These are phyloP conservation scores for Lasioglossum figueresi DNA, from an alignment of 2,888 invertebrate species.

Conservation along the genomic window DNA sequence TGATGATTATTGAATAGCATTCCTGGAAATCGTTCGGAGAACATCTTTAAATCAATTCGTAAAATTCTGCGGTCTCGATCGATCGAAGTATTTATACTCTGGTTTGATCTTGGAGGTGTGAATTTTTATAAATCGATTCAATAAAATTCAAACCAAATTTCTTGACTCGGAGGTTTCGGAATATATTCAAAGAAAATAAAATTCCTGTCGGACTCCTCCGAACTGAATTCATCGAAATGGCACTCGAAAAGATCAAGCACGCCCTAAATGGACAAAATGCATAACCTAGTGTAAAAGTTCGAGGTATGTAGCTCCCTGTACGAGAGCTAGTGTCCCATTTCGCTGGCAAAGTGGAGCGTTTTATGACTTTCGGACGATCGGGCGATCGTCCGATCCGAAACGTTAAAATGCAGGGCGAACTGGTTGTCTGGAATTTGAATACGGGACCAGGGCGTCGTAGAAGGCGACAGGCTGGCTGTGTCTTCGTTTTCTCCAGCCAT, in stretches of 20 bases:
- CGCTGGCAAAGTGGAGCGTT: background rate
- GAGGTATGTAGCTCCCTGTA: background rate
- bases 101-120: background rate
- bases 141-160: too few species aligned
- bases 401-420: slow-evolving; percentile 8
- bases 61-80: background rate
- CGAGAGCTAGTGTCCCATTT: background rate
- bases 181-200: too few species aligned
- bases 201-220: too few species aligned
- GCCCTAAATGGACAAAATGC: background rate
- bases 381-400: background rate
- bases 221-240: too few species aligned
- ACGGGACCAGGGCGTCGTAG: slow-evolving; percentile 54
- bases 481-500: slow-evolving; percentile 62
- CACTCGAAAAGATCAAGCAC: too few species aligned
- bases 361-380: background rate
- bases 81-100: background rate
- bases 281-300: background rate
- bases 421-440: slow-evolving; percentile 45
- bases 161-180: too few species aligned
- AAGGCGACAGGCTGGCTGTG: slow-evolving; percentile 73
- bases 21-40: background rate
- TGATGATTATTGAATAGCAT: background rate
- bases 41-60: background rate
- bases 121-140: too few species aligned